Evolutionary conservation across 2,113 vertebrate genomes (phyloP), one percentile per base, ranked within the genome.

Genomic region (Athene cunicularia): DNA sequence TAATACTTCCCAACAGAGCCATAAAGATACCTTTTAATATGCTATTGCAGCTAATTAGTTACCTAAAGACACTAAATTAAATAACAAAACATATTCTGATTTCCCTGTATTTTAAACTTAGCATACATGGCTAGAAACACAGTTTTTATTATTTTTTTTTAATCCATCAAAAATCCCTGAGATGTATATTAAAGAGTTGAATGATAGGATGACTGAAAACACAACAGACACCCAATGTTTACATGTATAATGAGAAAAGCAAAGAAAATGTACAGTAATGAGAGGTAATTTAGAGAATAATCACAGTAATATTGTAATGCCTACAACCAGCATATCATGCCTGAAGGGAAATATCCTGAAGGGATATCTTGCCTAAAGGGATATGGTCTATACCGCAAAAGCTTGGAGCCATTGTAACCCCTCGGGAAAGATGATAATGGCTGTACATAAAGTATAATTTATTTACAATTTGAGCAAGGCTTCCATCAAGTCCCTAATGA

Each of bases 301-400:
- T 95, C 90, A 94, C 96, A 97, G 95, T 91, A 93, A 91, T 97
- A 95, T 88, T 86, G 80, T 94, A 97, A 95, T 92, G 75, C 93
- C 82, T 95, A 92, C 74, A 97, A 76, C 60, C 60, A 90, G 86
- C 80, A 84, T 74, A 96, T 88, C 95, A 70, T 91, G 96, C 95
- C 85, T 94, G 93, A 98, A 96, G 95, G 94, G 72, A 94, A 97
- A 97, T 94, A 95, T 92, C 94, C 95, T 96, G 94, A 97, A 97
- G 95, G 91, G 77, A 79, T 97, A 85, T 95, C 76, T 97, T 94
- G 95, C 95, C 96, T 92, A 95, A 95, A 98, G 88, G 95, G 63
- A 93, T 97, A 83, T 47, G 64, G 87, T 96, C 93, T 97, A 76
- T 76, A 92, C 58, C 95, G 94, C 91, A 95, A 92, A 95, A 88